Base-by-base conservation (phyloP, 2,797 vertebrate species). In the Muraenolepis orangiensis region DNA sequence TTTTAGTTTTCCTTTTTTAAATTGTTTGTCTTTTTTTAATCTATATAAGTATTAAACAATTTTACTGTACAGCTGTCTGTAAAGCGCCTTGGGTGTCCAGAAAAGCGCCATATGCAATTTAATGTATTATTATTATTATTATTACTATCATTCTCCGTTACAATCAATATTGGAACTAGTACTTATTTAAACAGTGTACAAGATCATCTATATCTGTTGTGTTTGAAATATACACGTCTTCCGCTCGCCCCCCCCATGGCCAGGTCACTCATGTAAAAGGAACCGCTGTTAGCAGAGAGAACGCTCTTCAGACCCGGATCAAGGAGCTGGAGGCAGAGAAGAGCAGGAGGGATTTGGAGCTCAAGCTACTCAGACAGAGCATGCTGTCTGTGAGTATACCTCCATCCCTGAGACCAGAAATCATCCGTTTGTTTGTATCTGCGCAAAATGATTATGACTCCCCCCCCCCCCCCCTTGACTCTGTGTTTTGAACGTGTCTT, bases 201-300 rank as follows among this genome's bases (percentile, higher is more conserved):
- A 23, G 14, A n/a, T 20, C 46, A 20, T 51, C 4, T 51, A 51
- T 51, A 6, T 51, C 16, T n/a, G 16, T 51, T 51, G 1, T 20
- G n/a, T n/a, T n/a, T n/a, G n/a, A 51, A 51, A 51, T 51, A 51
- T 40, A 40, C 6, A 13, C 38, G 4, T 40, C 12, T 40, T 12
- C 5, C 7, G 12, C 28, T 5, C 30, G 18, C 40, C 42, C 1
- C 42, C 8, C n/a, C 71, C n/a, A 29, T 28, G 3, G 73, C 23
- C 75, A 98, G 96, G 90, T 97, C 69, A 89, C 80, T 72, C 93
- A 92, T 86, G 94, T 96, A 66, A 87, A 88, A 84, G 91, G 91
- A 76, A 93, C 93, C 78, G 90, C 90, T 1, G 83, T 78, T 13
- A 84, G 88, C 68, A 92, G 84, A 87, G 94, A 96, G 69, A 89